Evolutionary conservation across 2,113 vertebrate genomes (phyloP).

Genomic region (Oncorhynchus kisutch): DNA sequence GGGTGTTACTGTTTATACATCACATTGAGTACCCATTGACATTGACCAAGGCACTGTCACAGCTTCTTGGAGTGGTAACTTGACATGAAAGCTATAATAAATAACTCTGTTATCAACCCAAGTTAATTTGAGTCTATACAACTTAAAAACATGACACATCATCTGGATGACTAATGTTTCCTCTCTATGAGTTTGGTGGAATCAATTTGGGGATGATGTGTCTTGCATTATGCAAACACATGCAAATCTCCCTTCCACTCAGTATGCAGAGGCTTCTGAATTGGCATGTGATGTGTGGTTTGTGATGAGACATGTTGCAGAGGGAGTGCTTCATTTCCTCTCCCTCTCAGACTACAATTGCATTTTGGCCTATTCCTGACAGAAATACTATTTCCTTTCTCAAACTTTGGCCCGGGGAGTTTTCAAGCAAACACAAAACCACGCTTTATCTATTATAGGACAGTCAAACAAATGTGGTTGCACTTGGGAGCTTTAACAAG

Average conservation of each 20-base stretch:
- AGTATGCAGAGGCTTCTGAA: too few relatives aligned
- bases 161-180: constrained; percentile 50
- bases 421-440: constrained; percentile 46
- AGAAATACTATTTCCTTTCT: constrained; percentile 19
- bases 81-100: constrained; percentile 50
- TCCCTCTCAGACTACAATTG: constrained; percentile 36
- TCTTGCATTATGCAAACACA: constrained; percentile 42
- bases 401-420: constrained; percentile 51
- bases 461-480: constrained; percentile 21
- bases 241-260: constrained; percentile 38
- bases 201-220: constrained; percentile 54
- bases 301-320: constrained; percentile 51
- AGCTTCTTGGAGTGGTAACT: constrained; percentile 24
- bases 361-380: constrained; percentile 62
- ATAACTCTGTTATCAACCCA: constrained; percentile 9
- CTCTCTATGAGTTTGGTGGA: constrained; percentile 44
- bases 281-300: constrained; percentile 55
- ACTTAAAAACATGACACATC: constrained; percentile 42
- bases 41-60: neutral
- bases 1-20: constrained; percentile 48
- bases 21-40: constrained; percentile 38
- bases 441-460: constrained; percentile 38
- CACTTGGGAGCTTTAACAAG: neutral
- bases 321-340: constrained; percentile 10
- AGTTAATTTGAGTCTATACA: constrained; percentile 25